These are phyloP conservation scores for Pharmacophagus antenor DNA, from an alignment of 2,888 invertebrate species.

Conservation along the genomic window DNA sequence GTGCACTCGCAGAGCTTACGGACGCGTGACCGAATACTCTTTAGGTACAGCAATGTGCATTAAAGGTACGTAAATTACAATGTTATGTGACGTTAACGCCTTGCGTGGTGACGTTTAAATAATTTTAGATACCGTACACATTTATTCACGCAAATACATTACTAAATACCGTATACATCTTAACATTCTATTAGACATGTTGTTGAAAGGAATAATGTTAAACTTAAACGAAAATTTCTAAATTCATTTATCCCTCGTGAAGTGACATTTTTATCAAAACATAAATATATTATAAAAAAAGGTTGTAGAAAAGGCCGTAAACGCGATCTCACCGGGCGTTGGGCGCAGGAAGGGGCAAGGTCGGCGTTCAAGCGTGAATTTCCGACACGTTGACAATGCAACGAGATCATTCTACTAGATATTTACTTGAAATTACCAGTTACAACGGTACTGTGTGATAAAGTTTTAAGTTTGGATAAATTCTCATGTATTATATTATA, in stretches of 20 bases:
- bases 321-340: constrained; percentile 41
- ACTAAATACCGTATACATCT: too few relatives aligned
- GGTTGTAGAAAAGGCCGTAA: constrained; percentile 15
- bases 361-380: constrained; percentile 75
- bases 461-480: too few relatives aligned
- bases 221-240: too few relatives aligned
- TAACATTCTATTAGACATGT: too few relatives aligned
- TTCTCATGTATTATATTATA: too few relatives aligned
- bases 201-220: too few relatives aligned
- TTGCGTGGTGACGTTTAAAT: not conserved
- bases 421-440: not conserved
- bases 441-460: not conserved
- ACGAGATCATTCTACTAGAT: constrained; percentile 12
- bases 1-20: constrained; percentile 8
- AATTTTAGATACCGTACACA: not conserved
- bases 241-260: not conserved
- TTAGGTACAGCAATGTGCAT: constrained; percentile 8
- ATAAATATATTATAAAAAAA: not conserved
- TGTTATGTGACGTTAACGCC: not conserved
- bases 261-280: not conserved
- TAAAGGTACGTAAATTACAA: not conserved
- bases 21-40: constrained; percentile 28
- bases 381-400: constrained; percentile 63
- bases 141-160: not conserved
- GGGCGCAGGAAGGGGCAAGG: constrained; percentile 73